Evolutionary conservation across 2,113 vertebrate genomes (phyloP).

Genomic region (Mus pahari): DNA sequence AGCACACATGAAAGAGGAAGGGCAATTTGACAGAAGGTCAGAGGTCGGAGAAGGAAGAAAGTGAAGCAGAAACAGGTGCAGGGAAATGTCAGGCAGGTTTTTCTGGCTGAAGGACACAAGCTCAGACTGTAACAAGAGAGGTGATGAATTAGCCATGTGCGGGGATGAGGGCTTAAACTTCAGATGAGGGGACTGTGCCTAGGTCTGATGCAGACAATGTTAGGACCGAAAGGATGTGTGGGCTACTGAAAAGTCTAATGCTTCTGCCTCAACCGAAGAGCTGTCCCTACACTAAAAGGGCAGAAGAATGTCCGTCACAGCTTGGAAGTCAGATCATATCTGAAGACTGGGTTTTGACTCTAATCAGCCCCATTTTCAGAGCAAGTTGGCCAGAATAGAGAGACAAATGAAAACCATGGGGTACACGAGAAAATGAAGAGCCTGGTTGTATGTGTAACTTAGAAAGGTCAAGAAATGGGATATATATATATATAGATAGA

Average conservation of each 20-base stretch:
- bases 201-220: not conserved
- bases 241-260: not conserved
- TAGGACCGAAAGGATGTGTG: not conserved
- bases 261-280: not conserved
- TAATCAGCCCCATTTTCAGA: not conserved
- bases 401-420: not conserved
- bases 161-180: not conserved
- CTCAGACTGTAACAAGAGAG: not conserved
- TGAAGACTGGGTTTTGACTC: slow-evolving; percentile 34
- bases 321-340: not conserved
- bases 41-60: slow-evolving; percentile 5
- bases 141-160: not conserved
- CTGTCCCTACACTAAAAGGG: too few relatives aligned
- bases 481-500: not conserved
- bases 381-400: not conserved
- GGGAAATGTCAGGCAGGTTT: not conserved
- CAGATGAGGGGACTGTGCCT: not conserved
- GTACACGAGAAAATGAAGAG: not conserved
- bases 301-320: not conserved
- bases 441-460: not conserved
- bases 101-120: not conserved
- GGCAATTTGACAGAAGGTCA: not conserved
- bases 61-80: not conserved
- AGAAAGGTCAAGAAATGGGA: not conserved
- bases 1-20: not conserved